Conservation (phyloP, 2,888 invertebrate genomes). For the Lordiphosa andalusiaca region DNA sequence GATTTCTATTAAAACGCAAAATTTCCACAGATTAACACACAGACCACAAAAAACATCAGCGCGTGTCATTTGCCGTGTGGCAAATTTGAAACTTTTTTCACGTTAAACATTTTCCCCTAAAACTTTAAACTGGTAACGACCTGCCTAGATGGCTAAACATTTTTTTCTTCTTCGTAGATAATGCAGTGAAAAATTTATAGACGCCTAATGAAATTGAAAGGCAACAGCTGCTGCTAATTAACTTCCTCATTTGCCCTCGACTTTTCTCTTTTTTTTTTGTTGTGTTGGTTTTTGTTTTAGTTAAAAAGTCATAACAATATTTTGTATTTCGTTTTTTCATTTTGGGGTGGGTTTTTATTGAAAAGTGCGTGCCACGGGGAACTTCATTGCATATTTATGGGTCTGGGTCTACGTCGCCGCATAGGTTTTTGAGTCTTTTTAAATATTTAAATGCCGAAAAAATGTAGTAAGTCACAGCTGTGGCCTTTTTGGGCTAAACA, state of each 20-base stretch:
- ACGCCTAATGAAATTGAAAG: slow-evolving; percentile 41
- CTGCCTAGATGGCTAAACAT: slow-evolving; percentile 42
- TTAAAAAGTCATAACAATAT: slow-evolving; percentile 65
- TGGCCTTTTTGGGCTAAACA: slow-evolving; percentile 26
- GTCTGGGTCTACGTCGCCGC: slow-evolving; percentile 29
- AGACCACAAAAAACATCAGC: slow-evolving; percentile 19
- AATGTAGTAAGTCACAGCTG: slow-evolving; percentile 50
- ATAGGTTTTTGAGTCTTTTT: slow-evolving; percentile 52
- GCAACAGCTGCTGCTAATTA: slow-evolving; percentile 64
- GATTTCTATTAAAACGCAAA: slow-evolving; percentile 67
- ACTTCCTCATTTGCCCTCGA: slow-evolving; percentile 51
- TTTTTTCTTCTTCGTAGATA: slow-evolving; percentile 2
- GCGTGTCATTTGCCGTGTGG: slow-evolving; percentile 70
- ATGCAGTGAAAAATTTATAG: slow-evolving; percentile 31
- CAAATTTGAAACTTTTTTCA: slow-evolving; percentile 64
- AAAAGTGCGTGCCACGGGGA: slow-evolving; percentile 12
- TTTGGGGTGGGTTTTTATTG: slow-evolving; percentile 40
- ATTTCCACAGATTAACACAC: slow-evolving; percentile 71
- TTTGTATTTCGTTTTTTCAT: neutral
- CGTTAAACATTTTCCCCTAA: slow-evolving; percentile 37
- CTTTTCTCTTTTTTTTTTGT: slow-evolving; percentile 1
- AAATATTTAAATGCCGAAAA: slow-evolving; percentile 64
- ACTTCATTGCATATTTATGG: slow-evolving; percentile 67
- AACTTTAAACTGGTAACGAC: slow-evolving; percentile 70
- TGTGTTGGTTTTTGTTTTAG: slow-evolving; percentile 32